Evolutionary conservation across 2,797 vertebrate genomes (phyloP), one percentile per base, ranked within the genome.

Genomic region (Micrastur ruficollis): DNA sequence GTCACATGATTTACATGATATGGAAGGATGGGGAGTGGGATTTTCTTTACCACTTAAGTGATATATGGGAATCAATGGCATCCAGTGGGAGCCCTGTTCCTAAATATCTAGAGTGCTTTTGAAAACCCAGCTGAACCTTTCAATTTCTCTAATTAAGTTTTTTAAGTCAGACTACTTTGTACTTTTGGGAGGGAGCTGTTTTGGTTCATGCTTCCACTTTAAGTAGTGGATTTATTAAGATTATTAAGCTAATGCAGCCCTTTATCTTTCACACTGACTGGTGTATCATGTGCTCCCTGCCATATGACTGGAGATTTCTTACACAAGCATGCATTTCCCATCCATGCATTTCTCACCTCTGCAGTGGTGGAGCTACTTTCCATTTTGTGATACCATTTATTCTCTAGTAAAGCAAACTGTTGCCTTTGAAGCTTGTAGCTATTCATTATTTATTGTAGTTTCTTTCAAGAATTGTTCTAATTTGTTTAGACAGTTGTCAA

Each of bases 21-120:
- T 23, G 14, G n/a, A 88, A 91, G 42, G 29, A 26, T 50, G 23
- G 36, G 23, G 56, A 90, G 20, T 65, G 8, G 29, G 14, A 78
- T 86, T 88, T 94, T 78, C 38, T 91, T 80, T 71, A 74, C 11
- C 7, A 17, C 34, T 56, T 68, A 32, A 68, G 12, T 29, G 61
- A 61, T 78, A 86, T 83, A n/a, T 74, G 21, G 71, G 44, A 88
- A 53, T n/a, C 58, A 56, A 8, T 61, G 31, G 12, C 38, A 83
- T 74, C 21, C 1, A 2, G 29, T 61, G 53, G 19, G 18, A 87
- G 6, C 23, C n/a, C 16, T 16, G 23, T 56, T 83, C 49, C 68
- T 91, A 78, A 71, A 71, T 91, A 82, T 42, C 40, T 81, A 80
- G 85, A 95, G 79, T 90, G 89, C 52, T 90, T 94, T 86, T 80